Conservation (phyloP, 2,888 invertebrate genomes). For the Asteroscopus sphinx region DNA sequence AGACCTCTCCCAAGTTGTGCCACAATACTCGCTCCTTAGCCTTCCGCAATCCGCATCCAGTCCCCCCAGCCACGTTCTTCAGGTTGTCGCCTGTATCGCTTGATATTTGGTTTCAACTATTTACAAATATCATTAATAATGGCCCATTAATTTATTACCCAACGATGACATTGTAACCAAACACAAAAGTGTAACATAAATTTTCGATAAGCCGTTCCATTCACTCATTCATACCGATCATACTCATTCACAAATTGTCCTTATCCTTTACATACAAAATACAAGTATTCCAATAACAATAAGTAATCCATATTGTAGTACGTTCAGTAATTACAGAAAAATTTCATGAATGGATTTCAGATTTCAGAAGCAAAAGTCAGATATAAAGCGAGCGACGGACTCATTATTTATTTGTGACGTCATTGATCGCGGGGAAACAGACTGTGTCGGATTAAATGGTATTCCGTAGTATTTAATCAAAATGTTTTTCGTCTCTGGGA, state of each 20-base stretch:
- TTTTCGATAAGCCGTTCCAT: not conserved
- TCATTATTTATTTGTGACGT: constrained; percentile 35
- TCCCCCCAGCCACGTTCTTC: too few relatives aligned
- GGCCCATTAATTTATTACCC: too few relatives aligned
- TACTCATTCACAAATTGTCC: constrained; percentile 4
- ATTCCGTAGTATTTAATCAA: constrained; percentile 12
- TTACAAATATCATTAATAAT: too few relatives aligned
- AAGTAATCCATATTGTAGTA: constrained; percentile 19
- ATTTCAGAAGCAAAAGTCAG: constrained; percentile 25
- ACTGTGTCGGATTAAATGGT: constrained; percentile 10
- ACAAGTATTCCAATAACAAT: constrained; percentile 25
- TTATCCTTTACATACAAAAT: constrained; percentile 19
- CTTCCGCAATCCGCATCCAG: too few relatives aligned
- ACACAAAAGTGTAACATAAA: too few relatives aligned
- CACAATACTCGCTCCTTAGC: too few relatives aligned
- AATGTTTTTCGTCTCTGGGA: constrained; percentile 1
- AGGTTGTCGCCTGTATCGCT: too few relatives aligned
- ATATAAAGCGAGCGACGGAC: constrained; percentile 16
- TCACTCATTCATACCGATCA: constrained; percentile 1
- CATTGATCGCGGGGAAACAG: constrained; percentile 7
- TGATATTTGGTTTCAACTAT: too few relatives aligned
- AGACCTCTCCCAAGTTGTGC: too few relatives aligned
- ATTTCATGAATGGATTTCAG: constrained; percentile 15
- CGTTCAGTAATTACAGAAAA: constrained; percentile 23
- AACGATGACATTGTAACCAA: too few relatives aligned